Base-by-base conservation (phyloP, 2,888 invertebrate genomes). In the Crocallis elinguaria region DNA sequence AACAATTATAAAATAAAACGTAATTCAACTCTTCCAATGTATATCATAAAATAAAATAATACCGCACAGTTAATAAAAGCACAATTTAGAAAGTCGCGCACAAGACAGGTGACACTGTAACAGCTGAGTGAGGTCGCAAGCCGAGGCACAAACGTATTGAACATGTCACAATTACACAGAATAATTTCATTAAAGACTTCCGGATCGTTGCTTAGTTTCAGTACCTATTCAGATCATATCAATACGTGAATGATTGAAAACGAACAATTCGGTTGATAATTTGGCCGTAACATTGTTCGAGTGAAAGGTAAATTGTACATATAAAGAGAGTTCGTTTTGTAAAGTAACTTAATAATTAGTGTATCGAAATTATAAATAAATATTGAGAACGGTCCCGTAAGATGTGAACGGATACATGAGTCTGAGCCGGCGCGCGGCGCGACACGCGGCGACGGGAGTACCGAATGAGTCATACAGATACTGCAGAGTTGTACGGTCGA, bases 141-240 rank as follows among this genome's bases (percentile, higher is more conserved):
- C 30, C 21, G 36, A 2, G 35, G 52, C 52, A 52, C 52, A 52
- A 52, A 52, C 36, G 17, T 41, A 46, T 23, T 35, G 23, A 45
- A 46, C 36, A 52, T 36, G 45, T 35, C 36, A 37, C 50, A 42
- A 42, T 32, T 21, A 41, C 25, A 51, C 27, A 27, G 14, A 25
- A 30, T 25, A 30, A 30, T n/a, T 32, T 23, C n/a, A n/a, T n/a
- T n/a, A n/a, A n/a, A n/a, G n/a, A n/a, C n/a, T n/a, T n/a, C n/a
- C n/a, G n/a, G n/a, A n/a, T n/a, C n/a, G n/a, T n/a, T 29, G 21
- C 32, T 33, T 33, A 21, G 11, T 49, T 49, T 50, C 46, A 43
- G n/a, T n/a, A n/a, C n/a, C 30, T 49, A 44, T 23, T 35, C 21
- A 39, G 39, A 51, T 51, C 56, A 57, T 57, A 57, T 57, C 56